These are phyloP conservation scores for Argyrosomus japonicus DNA, from an alignment of 2,113 vertebrate genomes.

Conservation along the genomic window DNA sequence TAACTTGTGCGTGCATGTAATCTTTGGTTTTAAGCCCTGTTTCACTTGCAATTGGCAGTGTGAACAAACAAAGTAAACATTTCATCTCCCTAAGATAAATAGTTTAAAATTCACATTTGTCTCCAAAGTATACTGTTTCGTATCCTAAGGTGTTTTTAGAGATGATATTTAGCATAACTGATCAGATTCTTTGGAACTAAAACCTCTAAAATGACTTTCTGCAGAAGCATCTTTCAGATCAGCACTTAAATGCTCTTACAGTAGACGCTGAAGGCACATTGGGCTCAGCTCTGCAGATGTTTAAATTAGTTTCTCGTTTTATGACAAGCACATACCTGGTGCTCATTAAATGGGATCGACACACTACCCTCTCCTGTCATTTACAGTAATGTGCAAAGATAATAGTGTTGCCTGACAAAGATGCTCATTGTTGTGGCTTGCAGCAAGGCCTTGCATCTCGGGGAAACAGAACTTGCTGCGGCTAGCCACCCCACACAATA, in stretches of 20 bases:
- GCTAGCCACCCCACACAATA: conserved; percentile 72
- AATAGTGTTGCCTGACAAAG: conserved; percentile 74
- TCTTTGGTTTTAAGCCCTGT: neutral
- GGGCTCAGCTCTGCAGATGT: conserved; percentile 24
- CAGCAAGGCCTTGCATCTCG: conserved; percentile 40
- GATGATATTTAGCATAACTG: neutral
- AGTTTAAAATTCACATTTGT: neutral
- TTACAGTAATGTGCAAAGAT: conserved; percentile 57
- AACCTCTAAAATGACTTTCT: neutral
- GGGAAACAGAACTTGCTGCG: conserved; percentile 74
- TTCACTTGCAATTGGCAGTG: neutral
- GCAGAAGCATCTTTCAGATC: conserved; percentile 7
- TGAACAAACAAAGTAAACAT: neutral
- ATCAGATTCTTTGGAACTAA: neutral
- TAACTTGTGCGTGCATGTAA: neutral
- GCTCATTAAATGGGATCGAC: conserved; percentile 58
- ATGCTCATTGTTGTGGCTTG: conserved; percentile 75
- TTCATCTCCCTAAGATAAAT: neutral
- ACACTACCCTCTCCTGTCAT: conserved; percentile 50
- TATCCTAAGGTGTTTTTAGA: neutral
- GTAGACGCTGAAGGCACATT: neutral
- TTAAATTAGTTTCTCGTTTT: conserved; percentile 38
- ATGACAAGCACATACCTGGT: conserved; percentile 62
- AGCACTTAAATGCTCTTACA: neutral
- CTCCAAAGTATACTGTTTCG: neutral